Percentiles rank a stretch among this genome's conserved stretches.
phyloP scores from a whole-genome alignment of 2,888 invertebrate species.

The Trissonchulus latispiculum region DNA sequence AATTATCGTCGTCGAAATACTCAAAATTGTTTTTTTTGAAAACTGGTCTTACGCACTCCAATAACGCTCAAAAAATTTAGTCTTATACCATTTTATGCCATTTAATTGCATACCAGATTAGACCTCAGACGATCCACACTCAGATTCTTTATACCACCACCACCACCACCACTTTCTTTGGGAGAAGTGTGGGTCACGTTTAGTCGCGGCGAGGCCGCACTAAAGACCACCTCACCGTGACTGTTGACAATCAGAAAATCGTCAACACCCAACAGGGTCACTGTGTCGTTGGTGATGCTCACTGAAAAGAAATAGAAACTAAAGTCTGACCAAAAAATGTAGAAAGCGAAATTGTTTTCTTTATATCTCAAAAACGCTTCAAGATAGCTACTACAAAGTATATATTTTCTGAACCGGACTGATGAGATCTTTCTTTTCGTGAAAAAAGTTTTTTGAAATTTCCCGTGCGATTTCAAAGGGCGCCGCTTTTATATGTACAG shows the following conservation, averaged over 20 bases:
- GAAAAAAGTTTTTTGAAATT: too few relatives aligned
- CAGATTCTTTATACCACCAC: not conserved
- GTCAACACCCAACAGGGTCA: conserved; percentile 5
- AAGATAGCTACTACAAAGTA: too few relatives aligned
- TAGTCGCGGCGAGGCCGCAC: not conserved
- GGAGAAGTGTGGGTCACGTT: not conserved
- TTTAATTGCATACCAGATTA: not conserved
- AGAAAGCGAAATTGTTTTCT: too few relatives aligned
- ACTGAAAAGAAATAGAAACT: conserved; percentile 3
- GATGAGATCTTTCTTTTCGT: too few relatives aligned
- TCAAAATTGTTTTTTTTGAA: not conserved
- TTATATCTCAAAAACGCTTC: too few relatives aligned
- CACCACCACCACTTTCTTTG: too few relatives aligned
- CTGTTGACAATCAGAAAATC: conserved; percentile 9
- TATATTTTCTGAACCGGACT: too few relatives aligned
- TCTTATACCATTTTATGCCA: not conserved
- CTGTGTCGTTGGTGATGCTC: not conserved
- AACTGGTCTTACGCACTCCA: not conserved
- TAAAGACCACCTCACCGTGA: not conserved
- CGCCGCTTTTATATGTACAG: too few relatives aligned
- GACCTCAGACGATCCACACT: not conserved
- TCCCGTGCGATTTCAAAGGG: too few relatives aligned
- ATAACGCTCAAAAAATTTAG: not conserved
- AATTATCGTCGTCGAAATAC: too few relatives aligned
- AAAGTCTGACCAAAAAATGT: too few relatives aligned